Evolutionary conservation across 2,113 vertebrate genomes (phyloP).

Genomic region (Alectura lathami): DNA sequence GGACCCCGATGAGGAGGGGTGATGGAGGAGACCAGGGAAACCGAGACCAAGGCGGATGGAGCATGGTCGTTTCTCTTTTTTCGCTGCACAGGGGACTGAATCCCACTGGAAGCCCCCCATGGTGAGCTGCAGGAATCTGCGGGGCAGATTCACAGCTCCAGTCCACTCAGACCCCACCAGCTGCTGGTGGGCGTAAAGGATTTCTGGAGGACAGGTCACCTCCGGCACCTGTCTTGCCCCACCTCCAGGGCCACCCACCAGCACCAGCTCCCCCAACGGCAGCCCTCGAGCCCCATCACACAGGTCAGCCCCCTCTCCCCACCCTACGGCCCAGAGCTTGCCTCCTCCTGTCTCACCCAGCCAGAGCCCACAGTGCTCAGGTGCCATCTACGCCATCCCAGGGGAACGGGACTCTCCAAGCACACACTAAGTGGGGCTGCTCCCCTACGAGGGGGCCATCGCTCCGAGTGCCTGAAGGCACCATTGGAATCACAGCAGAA

Average conservation of each 20-base stretch:
- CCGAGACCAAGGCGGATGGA: background rate
- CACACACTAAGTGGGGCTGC: fast-evolving
- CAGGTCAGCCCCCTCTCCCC: background rate
- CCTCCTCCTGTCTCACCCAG: background rate
- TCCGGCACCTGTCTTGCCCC: background rate
- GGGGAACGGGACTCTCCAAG: background rate
- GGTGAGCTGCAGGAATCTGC: background rate
- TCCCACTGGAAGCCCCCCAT: background rate
- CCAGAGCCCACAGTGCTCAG: background rate
- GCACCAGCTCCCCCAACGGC: background rate
- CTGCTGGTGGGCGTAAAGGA: background rate
- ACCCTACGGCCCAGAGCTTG: fast-evolving
- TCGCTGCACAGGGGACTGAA: background rate
- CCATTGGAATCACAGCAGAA: background rate
- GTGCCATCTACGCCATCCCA: fast-evolving
- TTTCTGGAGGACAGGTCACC: too few relatives aligned
- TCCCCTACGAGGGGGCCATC: background rate
- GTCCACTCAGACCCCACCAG: background rate
- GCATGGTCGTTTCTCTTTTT: background rate
- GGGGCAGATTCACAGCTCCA: background rate
- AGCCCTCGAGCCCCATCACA: background rate
- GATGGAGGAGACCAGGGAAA: background rate
- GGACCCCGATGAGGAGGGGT: background rate
- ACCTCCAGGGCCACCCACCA: background rate
- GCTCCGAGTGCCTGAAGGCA: background rate